Percentiles rank a stretch among this genome's conserved stretches.
phyloP scores from a whole-genome alignment of 2,797 vertebrate species.

The Coreius guichenoti region DNA sequence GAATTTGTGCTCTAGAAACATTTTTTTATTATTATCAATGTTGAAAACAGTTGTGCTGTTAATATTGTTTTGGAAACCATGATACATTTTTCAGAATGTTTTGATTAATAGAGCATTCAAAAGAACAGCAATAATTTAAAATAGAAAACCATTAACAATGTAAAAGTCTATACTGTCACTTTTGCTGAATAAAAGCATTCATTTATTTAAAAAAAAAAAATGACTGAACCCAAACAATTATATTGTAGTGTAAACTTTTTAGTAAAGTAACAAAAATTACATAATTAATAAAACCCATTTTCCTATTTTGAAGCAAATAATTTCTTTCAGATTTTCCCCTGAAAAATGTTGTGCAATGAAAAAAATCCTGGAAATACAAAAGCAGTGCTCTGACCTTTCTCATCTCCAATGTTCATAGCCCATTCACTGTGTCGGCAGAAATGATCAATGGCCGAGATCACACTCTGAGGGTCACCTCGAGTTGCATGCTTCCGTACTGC shows the following conservation, averaged over 20 bases:
- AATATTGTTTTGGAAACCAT: too few species aligned
- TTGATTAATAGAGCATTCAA: background rate
- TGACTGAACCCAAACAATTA: background rate
- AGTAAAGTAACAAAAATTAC: background rate
- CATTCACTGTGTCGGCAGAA: conserved; percentile 83
- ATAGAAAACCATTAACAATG: background rate
- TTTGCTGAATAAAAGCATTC: background rate
- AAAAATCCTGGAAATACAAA: background rate
- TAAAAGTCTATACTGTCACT: background rate
- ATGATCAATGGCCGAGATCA: conserved; percentile 77
- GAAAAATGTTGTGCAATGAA: background rate
- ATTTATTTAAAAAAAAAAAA: background rate
- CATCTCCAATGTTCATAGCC: conserved; percentile 84
- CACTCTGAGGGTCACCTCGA: conserved; percentile 78
- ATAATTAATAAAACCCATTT: background rate
- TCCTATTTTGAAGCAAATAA: background rate
- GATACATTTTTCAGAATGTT: too few species aligned
- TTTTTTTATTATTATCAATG: too few species aligned
- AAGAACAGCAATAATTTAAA: too few species aligned
- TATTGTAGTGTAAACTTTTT: background rate
- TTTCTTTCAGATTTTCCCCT: background rate
- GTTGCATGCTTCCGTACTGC: conserved; percentile 76
- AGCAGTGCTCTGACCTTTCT: conserved; percentile 76
- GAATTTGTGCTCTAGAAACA: too few species aligned
- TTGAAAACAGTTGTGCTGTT: too few species aligned